phyloP scores from a whole-genome alignment of 2,797 vertebrate genomes.

The Lacerta viridis region DNA sequence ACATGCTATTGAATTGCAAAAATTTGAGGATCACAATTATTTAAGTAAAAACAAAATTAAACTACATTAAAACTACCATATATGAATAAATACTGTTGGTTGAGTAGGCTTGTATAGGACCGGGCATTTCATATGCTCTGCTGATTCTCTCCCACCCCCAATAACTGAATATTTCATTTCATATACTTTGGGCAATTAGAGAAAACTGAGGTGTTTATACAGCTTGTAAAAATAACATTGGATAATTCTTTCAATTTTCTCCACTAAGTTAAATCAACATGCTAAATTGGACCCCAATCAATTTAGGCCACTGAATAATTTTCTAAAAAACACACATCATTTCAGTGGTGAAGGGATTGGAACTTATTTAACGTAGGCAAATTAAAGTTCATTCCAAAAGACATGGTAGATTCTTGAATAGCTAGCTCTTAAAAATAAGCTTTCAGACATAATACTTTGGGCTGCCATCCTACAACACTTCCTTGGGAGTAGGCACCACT shows the following conservation, averaged over 20 bases:
- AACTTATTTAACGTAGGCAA: constrained; percentile 27
- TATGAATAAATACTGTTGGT: not conserved
- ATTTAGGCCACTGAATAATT: not conserved
- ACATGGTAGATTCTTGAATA: not conserved
- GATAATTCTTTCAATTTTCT: not conserved
- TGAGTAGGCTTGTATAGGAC: not conserved
- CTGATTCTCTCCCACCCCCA: rapidly evolving
- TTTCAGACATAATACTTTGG: constrained; percentile 37
- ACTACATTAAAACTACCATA: not conserved
- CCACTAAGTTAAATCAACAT: not conserved
- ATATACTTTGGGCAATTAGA: not conserved
- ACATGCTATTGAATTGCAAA: not conserved
- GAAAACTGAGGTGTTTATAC: not conserved
- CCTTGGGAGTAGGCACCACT: not conserved
- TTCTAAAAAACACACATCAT: not conserved
- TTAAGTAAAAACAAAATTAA: too few species aligned
- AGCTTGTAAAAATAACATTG: not conserved
- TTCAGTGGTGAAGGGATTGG: not conserved
- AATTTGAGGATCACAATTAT: not conserved
- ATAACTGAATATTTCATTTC: not conserved
- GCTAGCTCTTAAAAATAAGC: not conserved
- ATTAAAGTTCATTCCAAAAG: constrained; percentile 16
- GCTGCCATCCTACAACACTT: not conserved
- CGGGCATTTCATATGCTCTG: not conserved
- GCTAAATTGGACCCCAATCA: not conserved